Base-by-base conservation (phyloP, 2,113 vertebrate genomes). In the Dicentrarchus labrax region DNA sequence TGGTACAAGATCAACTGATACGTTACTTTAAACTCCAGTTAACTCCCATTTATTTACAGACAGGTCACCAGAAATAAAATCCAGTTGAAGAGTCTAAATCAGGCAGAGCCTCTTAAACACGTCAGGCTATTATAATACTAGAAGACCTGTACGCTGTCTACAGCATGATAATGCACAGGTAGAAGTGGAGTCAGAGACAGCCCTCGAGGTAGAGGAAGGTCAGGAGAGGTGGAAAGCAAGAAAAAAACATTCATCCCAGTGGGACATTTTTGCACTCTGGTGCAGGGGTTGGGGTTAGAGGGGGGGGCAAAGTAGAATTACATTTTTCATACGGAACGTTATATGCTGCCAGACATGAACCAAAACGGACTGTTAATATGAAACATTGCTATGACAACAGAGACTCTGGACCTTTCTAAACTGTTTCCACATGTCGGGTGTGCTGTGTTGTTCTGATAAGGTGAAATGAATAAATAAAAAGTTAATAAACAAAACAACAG, bases 381-480 rank as follows among this genome's bases (percentile, higher is more conserved):
- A 76, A 60, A 39, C 38, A 69, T 12, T 76, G 38, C 21, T 73
- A 45, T 82, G 73, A 84, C 72, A 71, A 67, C 80, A 8, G 47
- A 73, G 36, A 62, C 2, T 30, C 9, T 21, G 77, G 48, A 67
- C 16, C 43, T 62, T 45, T 72, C 41, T 15, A 24, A 57, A 76
- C 15, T 17, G 0, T 57, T 15, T 24, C 13, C 22, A 60, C 39
- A 22, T 60, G 21, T 50, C 38, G 10, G 11, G n/a, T 47, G 19
- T 65, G 36, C 61, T 73, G 45, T 51, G 15, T n/a, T 60, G 22
- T 47, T 71, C 15, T 36, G 22, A 65, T 65, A 4, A 75, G 38
- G 8, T 24, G 53, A 74, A 69, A 24, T n/a, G 4, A 73, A 8
- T 24, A 21, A 36, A 54, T 17, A 65, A 51, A 68, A 83, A 53